Base-by-base conservation (phyloP, 2,797 vertebrate species). In the Agapornis canus region DNA sequence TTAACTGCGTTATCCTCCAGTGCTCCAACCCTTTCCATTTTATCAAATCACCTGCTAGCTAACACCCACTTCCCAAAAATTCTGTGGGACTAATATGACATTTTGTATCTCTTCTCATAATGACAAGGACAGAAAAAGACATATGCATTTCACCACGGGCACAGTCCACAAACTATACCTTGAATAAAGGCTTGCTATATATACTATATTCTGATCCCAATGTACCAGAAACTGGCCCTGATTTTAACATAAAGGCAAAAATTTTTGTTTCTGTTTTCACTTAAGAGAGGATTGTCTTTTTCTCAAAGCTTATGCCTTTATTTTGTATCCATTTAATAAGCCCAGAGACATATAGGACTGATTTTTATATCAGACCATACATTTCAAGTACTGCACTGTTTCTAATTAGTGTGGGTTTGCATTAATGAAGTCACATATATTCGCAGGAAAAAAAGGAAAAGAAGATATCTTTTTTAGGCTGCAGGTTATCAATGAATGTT, bases 41-140 rank as follows among this genome's bases (percentile, higher is more conserved):
- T 64, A 79, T 77, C 92, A 91, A 85, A 93, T 82, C 79, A 85
- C 45, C 68, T 89, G 48, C 45, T 85, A 89, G 71, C 27, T 88
- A 84, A 89, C 60, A 85, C 52, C 29, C 35, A 69, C 47, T 61
- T 31, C 39, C 23, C 15, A 45, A 70, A 87, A 85, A 56, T 65
- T 77, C 60, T 66, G 56, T 78, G 43, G 31, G 40, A 72, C 47
- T 94, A 76, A 51, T 63, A 70, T 52, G 71, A 84, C 83, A 93
- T 90, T 89, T 76, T 0, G 0, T 56, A 32, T 93, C 64, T 77
- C 25, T 59, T 92, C 39, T 85, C 40, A 86, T 81, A 88, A 64
- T 45, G 83, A 90, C 48, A 90, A 61, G 76, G 45, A 80, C 48
- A 87, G 51, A 70, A 73, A 91, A 22, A 82, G 47, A 27, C 42